These are phyloP conservation scores for Platycheirus albimanus DNA, from an alignment of 2,888 invertebrate species.

Conservation along the genomic window DNA sequence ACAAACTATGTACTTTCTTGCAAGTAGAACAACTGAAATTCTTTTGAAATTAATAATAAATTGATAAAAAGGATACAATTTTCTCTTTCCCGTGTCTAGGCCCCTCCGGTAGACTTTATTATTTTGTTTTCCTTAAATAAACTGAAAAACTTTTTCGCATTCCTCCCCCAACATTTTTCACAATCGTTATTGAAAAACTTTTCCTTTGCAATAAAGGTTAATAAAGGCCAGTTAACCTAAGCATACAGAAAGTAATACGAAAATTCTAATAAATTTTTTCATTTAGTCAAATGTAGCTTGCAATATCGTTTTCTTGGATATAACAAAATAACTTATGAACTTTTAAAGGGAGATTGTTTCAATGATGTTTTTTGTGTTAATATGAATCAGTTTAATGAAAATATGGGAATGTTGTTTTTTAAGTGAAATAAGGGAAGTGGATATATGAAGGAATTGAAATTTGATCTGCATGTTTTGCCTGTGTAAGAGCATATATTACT, in stretches of 20 bases:
- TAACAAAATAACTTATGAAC: neutral
- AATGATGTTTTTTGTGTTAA: too few relatives aligned
- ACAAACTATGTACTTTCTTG: neutral
- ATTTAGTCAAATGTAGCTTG: neutral
- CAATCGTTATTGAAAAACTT: constrained; percentile 20
- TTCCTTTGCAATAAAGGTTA: neutral
- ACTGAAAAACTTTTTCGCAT: neutral
- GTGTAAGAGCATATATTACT: too few relatives aligned
- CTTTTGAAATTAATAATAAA: neutral
- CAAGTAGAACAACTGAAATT: too few relatives aligned
- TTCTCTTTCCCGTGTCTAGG: neutral
- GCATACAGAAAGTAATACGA: neutral
- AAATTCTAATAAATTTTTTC: neutral
- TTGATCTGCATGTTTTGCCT: too few relatives aligned
- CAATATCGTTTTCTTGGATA: neutral
- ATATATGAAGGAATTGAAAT: too few relatives aligned
- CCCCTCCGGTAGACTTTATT: neutral
- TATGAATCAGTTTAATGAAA: too few relatives aligned
- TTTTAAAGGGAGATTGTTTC: neutral
- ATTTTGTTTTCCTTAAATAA: neutral
- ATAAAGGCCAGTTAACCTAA: neutral
- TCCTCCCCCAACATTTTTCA: neutral
- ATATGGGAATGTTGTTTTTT: too few relatives aligned
- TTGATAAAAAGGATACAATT: neutral
- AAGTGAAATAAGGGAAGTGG: too few relatives aligned